phyloP scores from a whole-genome alignment of 2,888 invertebrate species.

The Drosophila ustulata region DNA sequence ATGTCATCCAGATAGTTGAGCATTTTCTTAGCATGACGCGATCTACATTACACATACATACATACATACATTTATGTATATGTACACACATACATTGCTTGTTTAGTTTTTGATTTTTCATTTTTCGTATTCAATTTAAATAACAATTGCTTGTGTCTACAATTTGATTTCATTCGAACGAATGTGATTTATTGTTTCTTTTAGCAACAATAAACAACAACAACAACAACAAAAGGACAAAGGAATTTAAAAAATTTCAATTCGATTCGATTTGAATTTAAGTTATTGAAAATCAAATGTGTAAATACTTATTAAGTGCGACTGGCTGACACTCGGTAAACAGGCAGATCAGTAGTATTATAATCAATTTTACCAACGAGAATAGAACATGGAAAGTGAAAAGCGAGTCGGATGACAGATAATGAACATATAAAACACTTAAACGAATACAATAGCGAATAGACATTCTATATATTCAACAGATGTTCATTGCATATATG shows the following conservation, averaged over 20 bases:
- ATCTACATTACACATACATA: constrained; percentile 62
- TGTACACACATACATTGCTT: neutral
- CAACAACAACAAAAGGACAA: neutral
- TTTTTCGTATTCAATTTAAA: neutral
- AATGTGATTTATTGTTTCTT: neutral
- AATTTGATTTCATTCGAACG: neutral
- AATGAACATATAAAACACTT: neutral
- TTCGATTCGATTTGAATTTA: neutral
- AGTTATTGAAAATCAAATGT: no score
- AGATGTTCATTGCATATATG: neutral
- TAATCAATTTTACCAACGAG: no score
- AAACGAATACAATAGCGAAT: neutral
- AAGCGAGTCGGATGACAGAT: constrained; percentile 7
- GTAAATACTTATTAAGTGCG: no score
- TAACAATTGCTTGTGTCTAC: neutral
- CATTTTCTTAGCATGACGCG: constrained; percentile 73
- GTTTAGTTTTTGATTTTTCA: constrained; percentile 15
- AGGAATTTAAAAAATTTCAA: neutral
- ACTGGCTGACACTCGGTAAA: no score
- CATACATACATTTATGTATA: constrained; percentile 6
- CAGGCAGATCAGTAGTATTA: no score
- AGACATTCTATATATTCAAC: no score
- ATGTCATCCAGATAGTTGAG: constrained; percentile 63
- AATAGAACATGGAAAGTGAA: constrained; percentile 18
- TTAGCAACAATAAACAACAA: neutral